Conservation (phyloP, 2,888 invertebrate species). For the Noctuana brunneofusca region DNA sequence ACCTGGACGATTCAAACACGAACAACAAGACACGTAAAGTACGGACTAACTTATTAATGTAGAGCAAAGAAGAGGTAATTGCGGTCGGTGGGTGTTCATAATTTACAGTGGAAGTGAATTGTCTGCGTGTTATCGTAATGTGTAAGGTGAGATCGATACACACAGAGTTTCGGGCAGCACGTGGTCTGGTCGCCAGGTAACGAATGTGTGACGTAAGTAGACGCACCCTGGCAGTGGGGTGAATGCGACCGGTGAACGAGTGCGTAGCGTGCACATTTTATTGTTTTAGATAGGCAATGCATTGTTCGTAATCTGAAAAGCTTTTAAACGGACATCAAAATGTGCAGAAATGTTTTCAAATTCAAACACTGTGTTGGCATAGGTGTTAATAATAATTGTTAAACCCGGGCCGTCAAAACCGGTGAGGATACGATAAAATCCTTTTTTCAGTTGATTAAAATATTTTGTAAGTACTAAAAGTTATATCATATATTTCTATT, state of each 20-base stretch:
- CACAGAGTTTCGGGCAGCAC: constrained; percentile 48
- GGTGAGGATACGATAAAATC: too few species aligned
- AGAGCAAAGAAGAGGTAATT: constrained; percentile 59
- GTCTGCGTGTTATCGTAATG: constrained; percentile 23
- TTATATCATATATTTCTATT: too few species aligned
- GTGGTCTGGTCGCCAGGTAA: constrained; percentile 51
- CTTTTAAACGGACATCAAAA: background rate
- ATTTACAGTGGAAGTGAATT: constrained; percentile 48
- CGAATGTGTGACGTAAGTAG: constrained; percentile 34
- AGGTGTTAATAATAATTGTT: too few species aligned
- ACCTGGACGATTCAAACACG: background rate
- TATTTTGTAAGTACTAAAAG: too few species aligned
- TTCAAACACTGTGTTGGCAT: too few species aligned
- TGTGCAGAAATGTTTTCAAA: too few species aligned
- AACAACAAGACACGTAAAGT: constrained; percentile 2
- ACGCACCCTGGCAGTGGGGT: constrained; percentile 38
- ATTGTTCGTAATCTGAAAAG: background rate
- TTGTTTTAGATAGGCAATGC: constrained; percentile 23
- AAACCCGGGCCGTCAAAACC: too few species aligned
- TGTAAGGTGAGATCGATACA: constrained; percentile 51
- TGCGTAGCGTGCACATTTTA: constrained; percentile 30
- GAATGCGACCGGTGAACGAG: constrained; percentile 22
- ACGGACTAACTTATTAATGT: constrained; percentile 39
- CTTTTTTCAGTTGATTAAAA: too few species aligned
- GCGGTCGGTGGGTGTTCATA: constrained; percentile 53